phyloP scores from a whole-genome alignment of 2,888 invertebrate species.

The Pristionchus entomophagus region DNA sequence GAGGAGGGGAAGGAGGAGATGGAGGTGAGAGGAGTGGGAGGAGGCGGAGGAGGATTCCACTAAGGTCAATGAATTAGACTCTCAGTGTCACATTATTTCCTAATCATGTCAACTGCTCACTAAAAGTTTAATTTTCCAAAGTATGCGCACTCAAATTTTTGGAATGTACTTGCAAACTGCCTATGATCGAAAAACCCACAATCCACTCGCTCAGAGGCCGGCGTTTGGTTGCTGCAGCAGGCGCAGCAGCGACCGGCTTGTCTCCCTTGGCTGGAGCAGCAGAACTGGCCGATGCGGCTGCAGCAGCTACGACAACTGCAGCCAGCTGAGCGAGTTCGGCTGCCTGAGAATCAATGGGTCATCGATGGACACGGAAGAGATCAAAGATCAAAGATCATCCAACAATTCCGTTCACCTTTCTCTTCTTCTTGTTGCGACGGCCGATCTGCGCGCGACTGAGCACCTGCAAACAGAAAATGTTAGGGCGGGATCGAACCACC shows the following conservation, averaged over 20 bases:
- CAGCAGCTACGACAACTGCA: neutral
- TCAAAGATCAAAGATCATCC: neutral
- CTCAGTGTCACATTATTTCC: too few species aligned
- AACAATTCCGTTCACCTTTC: neutral
- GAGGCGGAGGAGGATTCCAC: neutral
- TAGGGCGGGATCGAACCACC: conserved; percentile 63
- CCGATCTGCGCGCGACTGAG: neutral
- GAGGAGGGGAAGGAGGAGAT: neutral
- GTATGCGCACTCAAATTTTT: neutral
- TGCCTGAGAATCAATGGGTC: too few species aligned
- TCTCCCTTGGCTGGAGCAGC: neutral
- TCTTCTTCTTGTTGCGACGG: neutral
- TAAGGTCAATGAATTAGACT: neutral
- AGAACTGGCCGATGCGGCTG: neutral
- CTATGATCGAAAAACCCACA: neutral
- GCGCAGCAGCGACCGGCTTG: neutral
- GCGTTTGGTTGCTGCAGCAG: too few species aligned
- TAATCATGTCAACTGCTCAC: neutral
- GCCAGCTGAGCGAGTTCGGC: neutral
- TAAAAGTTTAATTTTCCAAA: neutral
- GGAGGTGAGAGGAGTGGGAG: too few species aligned
- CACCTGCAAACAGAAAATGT: conserved; percentile 27
- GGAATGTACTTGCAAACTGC: neutral
- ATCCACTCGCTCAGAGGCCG: neutral
- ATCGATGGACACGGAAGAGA: too few species aligned